These are phyloP conservation scores for Zaprionus lineosus DNA, from an alignment of 2,888 invertebrate genomes.

Conservation along the genomic window DNA sequence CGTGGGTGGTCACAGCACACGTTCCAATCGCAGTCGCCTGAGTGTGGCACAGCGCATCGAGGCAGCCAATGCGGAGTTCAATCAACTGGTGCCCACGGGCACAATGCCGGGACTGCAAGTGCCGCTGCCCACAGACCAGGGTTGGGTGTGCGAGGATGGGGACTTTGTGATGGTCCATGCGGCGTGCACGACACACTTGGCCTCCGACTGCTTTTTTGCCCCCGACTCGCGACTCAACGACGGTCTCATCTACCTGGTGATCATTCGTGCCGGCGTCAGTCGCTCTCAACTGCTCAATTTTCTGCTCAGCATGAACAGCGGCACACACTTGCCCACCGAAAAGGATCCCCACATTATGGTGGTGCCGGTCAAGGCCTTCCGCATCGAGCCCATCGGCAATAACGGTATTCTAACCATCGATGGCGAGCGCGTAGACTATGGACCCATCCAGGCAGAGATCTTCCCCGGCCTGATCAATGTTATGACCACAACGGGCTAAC, in stretches of 20 bases:
- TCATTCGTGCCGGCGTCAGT: conserved; percentile 90
- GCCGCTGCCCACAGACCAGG: conserved; percentile 86
- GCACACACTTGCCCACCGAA: conserved; percentile 89
- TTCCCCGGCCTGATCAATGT: conserved; percentile 89
- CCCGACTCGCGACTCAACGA: conserved; percentile 94
- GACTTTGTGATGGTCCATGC: conserved; percentile 92
- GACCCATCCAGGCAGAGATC: conserved; percentile 94
- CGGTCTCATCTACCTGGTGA: conserved; percentile 94
- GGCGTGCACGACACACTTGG: conserved; percentile 93
- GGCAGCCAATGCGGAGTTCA: conserved; percentile 70
- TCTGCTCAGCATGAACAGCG: conserved; percentile 90
- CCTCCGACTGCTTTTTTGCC: conserved; percentile 92
- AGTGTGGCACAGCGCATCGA: conserved; percentile 66
- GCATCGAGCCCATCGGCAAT: conserved; percentile 90
- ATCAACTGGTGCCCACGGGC: conserved; percentile 48
- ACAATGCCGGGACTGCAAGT: conserved; percentile 85
- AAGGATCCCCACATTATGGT: conserved; percentile 88
- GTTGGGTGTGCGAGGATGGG: conserved; percentile 91
- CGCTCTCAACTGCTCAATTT: conserved; percentile 91
- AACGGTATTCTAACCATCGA: conserved; percentile 94
- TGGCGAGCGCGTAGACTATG: conserved; percentile 95
- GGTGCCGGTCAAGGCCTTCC: conserved; percentile 94
- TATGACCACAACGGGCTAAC: conserved; percentile 85
- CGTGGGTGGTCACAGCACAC: conserved; percentile 89
- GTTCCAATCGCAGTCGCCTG: conserved; percentile 72